Conservation (phyloP, 1,140 invertebrate species). For the Oedothorax gibbosus region DNA sequence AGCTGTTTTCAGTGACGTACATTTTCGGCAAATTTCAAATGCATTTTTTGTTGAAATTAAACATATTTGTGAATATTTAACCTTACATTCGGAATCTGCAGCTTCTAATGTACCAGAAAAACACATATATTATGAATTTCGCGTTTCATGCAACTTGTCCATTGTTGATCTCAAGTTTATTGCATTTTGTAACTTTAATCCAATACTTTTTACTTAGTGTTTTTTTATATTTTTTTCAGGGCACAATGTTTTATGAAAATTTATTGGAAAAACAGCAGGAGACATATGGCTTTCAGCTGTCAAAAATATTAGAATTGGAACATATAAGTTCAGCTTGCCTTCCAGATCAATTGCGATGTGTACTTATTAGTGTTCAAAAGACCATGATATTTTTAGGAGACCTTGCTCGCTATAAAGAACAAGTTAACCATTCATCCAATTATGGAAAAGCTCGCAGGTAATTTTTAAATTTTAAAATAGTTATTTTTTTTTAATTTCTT, state of each 20-base stretch:
- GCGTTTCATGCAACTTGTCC: too few species aligned
- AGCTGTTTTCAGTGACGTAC: too few species aligned
- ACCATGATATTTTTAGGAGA: conserved; percentile 90
- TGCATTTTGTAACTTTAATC: background rate
- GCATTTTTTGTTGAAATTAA: too few species aligned
- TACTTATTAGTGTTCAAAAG: conserved; percentile 86
- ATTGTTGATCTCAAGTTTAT: background rate
- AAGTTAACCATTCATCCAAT: conserved; percentile 81
- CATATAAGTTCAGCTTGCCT: conserved; percentile 72
- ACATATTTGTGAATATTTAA: too few species aligned
- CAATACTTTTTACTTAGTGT: background rate
- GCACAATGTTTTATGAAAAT: conserved; percentile 81
- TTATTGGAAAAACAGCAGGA: conserved; percentile 80
- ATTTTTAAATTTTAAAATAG: conserved; percentile 21
- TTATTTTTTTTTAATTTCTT: background rate
- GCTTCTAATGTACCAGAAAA: background rate
- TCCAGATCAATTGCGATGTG: conserved; percentile 78
- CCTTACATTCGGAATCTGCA: too few species aligned
- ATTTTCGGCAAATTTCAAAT: too few species aligned
- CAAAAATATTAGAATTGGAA: conserved; percentile 66
- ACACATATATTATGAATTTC: too few species aligned
- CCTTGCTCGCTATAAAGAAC: conserved; percentile 88
- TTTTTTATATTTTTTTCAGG: conserved; percentile 68
- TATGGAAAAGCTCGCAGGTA: conserved; percentile 82
- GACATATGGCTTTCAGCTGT: conserved; percentile 80